phyloP scores from a whole-genome alignment of 1,140 invertebrate genomes.

The Araneus ventricosus region DNA sequence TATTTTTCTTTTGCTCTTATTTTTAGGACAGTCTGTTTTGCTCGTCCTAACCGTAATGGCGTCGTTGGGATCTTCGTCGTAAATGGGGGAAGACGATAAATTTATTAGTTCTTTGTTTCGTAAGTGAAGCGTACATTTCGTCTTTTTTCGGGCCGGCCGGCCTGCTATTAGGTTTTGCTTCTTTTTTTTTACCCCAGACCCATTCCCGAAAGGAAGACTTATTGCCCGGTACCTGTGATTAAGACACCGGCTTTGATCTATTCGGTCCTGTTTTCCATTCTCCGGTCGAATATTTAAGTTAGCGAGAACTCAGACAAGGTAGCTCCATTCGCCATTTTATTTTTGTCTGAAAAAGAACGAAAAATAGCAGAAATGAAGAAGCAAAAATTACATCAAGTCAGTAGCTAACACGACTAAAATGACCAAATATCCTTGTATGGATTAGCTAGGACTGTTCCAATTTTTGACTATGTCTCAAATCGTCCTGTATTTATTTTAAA shows the following conservation, averaged over 20 bases:
- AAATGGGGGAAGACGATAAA: not conserved
- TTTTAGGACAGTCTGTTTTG: conserved; percentile 24
- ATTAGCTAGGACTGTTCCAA: too few species aligned
- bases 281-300: not conserved
- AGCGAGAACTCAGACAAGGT: not conserved
- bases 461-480: too few species aligned
- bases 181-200: not conserved
- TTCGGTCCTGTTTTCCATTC: not conserved
- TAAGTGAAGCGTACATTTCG: conserved; percentile 20
- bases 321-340: not conserved
- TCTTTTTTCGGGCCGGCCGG: not conserved
- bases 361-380: not conserved
- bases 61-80: not conserved
- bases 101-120: conserved; percentile 27
- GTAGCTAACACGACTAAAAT: too few species aligned
- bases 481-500: too few species aligned
- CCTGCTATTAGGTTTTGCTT: not conserved
- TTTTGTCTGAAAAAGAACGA: not conserved
- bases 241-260: not conserved
- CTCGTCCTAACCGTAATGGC: not conserved
- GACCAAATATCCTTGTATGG: too few species aligned
- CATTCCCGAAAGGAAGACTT: not conserved
- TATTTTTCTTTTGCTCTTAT: not conserved
- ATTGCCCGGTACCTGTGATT: conserved; percentile 8
- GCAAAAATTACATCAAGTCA: not conserved